Base-by-base conservation (phyloP, 2,888 invertebrate species). In the Orthonychiurus folsomi region DNA sequence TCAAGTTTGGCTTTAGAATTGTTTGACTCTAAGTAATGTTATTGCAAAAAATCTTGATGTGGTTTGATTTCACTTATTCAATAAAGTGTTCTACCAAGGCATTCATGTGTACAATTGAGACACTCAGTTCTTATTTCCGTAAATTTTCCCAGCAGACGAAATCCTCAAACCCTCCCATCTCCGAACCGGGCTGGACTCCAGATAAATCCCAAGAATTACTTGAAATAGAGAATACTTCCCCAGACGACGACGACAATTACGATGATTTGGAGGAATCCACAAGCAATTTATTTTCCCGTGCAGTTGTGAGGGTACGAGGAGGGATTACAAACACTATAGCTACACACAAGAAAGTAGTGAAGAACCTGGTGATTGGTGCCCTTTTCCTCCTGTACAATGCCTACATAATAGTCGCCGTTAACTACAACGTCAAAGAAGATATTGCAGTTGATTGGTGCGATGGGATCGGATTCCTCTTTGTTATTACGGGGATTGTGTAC, bases 391-490 rank as follows among this genome's bases (percentile, higher is more conserved):
- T 23, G 3, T 72, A 66, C 65, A 68, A 68, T 54, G 69, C 68
- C 18, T 72, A 69, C 37, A 59, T 72, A 2, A 62, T 65, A 15
- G 59, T 63, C 0, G 66, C 70, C 12, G 63, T 70, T 28, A 60
- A 67, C 47, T 50, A 60, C 47, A 54, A 62, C 3, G 55, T 63
- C 0, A 54, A 61, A 21, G 58, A 69, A 26, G 52, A 63, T 1
- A 50, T 65, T 0, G 2, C 58, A 2, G 65, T 74, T 55, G 70
- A 73, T 37, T 78, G 75, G 73, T 89, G 89, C 74, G 75, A 81
- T 59, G 89, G 89, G 0, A 85, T 86, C 70, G 89, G 89, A 50
- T 83, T 88, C 75, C 78, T 89, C 0, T 77, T 87, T 37, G 79
- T 88, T 0, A 73, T 89, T 0, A 76, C 84, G 1, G 76, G 77